Evolutionary conservation across 2,888 invertebrate genomes (phyloP).

Genomic region (Abrostola triplasia): DNA sequence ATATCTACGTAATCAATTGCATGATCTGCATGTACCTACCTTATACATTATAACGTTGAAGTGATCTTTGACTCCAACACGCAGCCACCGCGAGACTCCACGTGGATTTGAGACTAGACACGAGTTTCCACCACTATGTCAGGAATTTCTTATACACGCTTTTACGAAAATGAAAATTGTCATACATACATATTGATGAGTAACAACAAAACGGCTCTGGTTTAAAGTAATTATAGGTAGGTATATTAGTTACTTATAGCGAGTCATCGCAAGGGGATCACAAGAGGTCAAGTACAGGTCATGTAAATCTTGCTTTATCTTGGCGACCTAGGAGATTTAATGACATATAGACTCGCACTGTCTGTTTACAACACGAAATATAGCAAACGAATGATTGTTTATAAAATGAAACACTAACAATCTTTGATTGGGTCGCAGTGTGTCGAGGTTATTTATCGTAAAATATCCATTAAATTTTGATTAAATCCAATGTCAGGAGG

Average conservation of each 20-base stretch:
- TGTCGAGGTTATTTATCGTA: slow-evolving; percentile 43
- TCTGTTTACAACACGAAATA: slow-evolving; percentile 61
- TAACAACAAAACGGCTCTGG: no score
- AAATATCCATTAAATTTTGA: slow-evolving; percentile 24
- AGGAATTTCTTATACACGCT: no score
- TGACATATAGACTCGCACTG: slow-evolving; percentile 64
- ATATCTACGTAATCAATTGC: no score
- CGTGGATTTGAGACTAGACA: background rate
- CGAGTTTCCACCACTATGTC: background rate
- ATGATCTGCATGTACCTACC: no score
- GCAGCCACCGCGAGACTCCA: background rate
- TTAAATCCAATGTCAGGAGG: background rate
- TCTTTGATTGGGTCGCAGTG: slow-evolving; percentile 36
- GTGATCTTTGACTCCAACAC: background rate
- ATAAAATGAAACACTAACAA: slow-evolving; percentile 44
- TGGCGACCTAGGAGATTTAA: slow-evolving; percentile 74
- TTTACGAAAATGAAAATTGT: no score
- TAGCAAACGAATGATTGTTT: slow-evolving; percentile 58
- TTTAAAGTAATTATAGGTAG: background rate
- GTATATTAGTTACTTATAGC: background rate
- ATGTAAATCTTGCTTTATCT: slow-evolving; percentile 70
- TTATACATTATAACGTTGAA: background rate
- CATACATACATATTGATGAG: no score
- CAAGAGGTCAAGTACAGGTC: slow-evolving; percentile 65
- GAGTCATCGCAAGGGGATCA: slow-evolving; percentile 26